phyloP scores from a whole-genome alignment of 2,113 vertebrate genomes.

The Callithrix jacchus region DNA sequence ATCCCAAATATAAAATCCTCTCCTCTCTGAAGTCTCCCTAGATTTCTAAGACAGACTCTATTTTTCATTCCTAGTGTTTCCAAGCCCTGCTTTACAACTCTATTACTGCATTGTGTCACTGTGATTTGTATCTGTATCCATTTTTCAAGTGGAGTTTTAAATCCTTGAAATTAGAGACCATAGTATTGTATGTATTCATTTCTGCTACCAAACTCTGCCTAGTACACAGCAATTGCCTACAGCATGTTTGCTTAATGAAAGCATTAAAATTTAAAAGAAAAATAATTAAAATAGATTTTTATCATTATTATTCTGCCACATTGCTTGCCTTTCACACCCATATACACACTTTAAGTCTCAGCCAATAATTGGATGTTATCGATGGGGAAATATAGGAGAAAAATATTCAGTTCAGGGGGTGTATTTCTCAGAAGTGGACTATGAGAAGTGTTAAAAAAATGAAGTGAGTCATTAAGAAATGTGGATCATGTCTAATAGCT shows the following conservation, averaged over 20 bases:
- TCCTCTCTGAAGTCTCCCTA: background rate
- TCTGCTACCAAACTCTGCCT: background rate
- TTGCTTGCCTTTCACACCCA: background rate
- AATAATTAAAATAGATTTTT: background rate
- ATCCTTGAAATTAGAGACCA: background rate
- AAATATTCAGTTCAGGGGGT: background rate
- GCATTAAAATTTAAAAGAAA: background rate
- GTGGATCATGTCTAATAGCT: background rate
- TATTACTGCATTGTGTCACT: background rate
- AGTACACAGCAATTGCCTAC: background rate
- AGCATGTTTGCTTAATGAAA: background rate
- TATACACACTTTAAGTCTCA: background rate
- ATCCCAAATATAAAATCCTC: background rate
- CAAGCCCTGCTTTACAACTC: background rate
- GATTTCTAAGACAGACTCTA: background rate
- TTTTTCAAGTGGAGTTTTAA: background rate
- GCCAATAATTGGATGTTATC: background rate
- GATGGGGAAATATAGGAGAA: background rate
- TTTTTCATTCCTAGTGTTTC: background rate
- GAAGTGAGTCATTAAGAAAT: background rate
- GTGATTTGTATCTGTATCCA: background rate
- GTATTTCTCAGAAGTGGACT: background rate
- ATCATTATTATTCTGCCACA: background rate
- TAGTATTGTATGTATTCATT: background rate
- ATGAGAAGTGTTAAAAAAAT: background rate